phyloP scores from a whole-genome alignment of 2,888 invertebrate genomes.

The Spisula subtruncata region DNA sequence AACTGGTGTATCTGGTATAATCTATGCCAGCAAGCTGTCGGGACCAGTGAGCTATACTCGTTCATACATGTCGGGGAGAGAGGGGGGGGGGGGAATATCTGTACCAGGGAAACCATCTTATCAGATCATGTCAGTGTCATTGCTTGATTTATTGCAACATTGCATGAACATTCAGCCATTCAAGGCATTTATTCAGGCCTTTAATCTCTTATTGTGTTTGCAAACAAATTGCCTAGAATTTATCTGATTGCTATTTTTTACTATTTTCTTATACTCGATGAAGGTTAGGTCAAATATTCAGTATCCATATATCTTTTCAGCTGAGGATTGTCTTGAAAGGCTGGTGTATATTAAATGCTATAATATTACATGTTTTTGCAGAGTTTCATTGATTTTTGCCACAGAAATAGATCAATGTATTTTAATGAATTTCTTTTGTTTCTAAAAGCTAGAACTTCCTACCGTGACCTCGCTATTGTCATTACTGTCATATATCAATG shows the following conservation, averaged over 20 bases:
- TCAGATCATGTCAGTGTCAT: background rate
- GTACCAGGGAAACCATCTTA: background rate
- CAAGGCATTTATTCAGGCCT: too few relatives aligned
- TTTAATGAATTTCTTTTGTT: slow-evolving; percentile 3
- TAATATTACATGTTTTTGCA: too few relatives aligned
- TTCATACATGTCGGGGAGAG: background rate
- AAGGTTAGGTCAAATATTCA: background rate
- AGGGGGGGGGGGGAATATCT: too few relatives aligned
- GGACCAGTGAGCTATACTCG: background rate
- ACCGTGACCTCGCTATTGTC: too few relatives aligned
- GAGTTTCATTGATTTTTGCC: too few relatives aligned
- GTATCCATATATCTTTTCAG: too few relatives aligned
- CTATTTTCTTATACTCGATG: background rate
- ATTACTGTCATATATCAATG: too few relatives aligned
- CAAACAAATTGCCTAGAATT: background rate
- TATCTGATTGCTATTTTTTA: background rate
- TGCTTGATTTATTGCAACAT: background rate
- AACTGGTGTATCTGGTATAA: background rate
- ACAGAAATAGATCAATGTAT: too few relatives aligned
- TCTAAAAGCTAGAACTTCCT: background rate
- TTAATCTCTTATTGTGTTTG: background rate
- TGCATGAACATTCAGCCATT: background rate
- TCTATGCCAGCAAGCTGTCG: slow-evolving; percentile 3
- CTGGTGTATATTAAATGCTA: too few relatives aligned
- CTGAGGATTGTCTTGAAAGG: too few relatives aligned